A percentile compares a stretch with the other conserved stretches of the same genome.
phyloP scores from a whole-genome alignment of 2,888 invertebrate genomes.

The Lasioglossum vierecki region DNA sequence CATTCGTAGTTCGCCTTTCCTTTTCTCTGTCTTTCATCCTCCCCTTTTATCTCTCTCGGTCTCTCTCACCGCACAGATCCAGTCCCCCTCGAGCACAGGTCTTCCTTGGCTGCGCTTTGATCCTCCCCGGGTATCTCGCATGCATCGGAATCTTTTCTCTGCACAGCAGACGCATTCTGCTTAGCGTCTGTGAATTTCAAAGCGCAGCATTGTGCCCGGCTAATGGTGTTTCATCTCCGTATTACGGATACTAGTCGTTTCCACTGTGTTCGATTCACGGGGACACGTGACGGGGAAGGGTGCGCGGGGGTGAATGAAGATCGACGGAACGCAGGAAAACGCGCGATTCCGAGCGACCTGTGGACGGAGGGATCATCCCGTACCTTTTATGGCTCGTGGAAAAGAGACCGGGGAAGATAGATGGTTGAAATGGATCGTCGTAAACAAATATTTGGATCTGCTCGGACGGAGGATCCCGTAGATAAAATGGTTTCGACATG shows the following conservation, averaged over 20 bases:
- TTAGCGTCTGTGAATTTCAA: slow-evolving; percentile 48
- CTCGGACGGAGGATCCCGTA: not conserved
- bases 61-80: not conserved
- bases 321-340: slow-evolving; percentile 30
- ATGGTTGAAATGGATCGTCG: not conserved
- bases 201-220: slow-evolving; percentile 31
- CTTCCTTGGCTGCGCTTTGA: slow-evolving; percentile 48
- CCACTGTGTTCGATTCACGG: slow-evolving; percentile 6
- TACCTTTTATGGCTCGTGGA: not conserved
- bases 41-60: not conserved
- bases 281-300: not conserved
- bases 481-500: not conserved
- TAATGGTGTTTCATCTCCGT: slow-evolving; percentile 51
- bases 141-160: slow-evolving; percentile 52
- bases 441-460: slow-evolving; percentile 6
- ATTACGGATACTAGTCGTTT: slow-evolving; percentile 36
- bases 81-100: slow-evolving; percentile 25
- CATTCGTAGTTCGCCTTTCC: not conserved
- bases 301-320: not conserved
- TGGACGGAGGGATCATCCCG: not conserved
- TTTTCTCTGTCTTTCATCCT: not conserved
- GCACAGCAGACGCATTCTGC: slow-evolving; percentile 30
- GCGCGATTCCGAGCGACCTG: slow-evolving; percentile 8
- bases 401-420: not conserved
- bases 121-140: slow-evolving; percentile 41